Conservation (phyloP, 2,888 invertebrate species). For the Xanthostigma xanthostigma region DNA sequence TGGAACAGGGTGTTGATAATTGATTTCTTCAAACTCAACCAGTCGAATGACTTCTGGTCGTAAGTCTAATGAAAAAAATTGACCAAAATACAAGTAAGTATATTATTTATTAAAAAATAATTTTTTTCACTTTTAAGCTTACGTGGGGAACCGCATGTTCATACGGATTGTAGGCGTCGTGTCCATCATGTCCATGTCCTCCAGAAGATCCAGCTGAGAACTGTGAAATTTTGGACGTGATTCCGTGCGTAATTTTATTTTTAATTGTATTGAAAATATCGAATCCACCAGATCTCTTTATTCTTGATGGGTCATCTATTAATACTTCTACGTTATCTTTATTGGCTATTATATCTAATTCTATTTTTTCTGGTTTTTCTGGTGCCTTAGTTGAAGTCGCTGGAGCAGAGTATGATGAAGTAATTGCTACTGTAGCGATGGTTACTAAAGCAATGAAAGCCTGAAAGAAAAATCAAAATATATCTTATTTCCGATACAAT, state of each 20-base stretch:
- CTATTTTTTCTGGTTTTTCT: no score
- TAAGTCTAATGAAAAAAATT: conserved; percentile 16
- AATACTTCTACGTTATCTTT: no score
- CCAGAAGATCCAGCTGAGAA: background rate
- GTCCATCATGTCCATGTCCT: background rate
- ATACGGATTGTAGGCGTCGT: background rate
- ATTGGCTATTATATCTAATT: no score
- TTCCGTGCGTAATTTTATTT: background rate
- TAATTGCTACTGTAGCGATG: no score
- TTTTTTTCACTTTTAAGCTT: background rate
- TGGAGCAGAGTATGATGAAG: no score
- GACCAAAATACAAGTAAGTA: background rate
- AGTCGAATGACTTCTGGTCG: conserved; percentile 22
- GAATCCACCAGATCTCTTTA: background rate
- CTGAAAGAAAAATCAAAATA: no score
- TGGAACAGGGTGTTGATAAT: conserved; percentile 70
- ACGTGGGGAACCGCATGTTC: background rate
- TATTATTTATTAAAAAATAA: background rate
- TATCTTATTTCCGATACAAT: no score
- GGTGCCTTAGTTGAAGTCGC: no score
- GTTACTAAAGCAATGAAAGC: no score
- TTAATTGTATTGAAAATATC: background rate
- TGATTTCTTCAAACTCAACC: conserved; percentile 67
- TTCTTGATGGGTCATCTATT: background rate
- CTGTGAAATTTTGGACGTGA: background rate